Base-by-base conservation (phyloP, 2,888 invertebrate species). In the Pterobdella sp. region DNA sequence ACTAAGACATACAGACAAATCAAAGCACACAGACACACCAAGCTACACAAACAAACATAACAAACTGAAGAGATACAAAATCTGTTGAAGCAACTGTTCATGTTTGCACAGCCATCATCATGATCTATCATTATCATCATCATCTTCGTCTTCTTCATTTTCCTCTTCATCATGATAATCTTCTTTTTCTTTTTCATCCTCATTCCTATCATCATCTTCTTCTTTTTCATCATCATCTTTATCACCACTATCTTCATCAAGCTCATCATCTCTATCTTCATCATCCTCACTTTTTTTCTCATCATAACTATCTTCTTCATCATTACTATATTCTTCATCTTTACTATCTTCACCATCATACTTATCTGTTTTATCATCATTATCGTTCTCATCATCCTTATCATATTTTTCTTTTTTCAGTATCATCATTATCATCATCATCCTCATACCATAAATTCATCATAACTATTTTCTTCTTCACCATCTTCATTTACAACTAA, bases 71-170 rank as follows among this genome's bases (percentile, higher is more conserved):
- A 66, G n/a, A 32, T 34, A 66, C 34, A 34, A 42, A 67, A 34
- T 42, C 67, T 67, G 60, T 42, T 56, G 60, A 26, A 22, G 60
- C 60, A 56, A 56, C 60, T 56, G 60, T 56, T 56, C 60, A 26
- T 56, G 60, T 56, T 56, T 56, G 60, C 60, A 56, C 60, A 56
- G 60, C 60, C 60, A 56, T 56, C n/a, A n/a, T n/a, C 60, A 56
- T 56, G 60, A 56, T 26, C 26, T 26, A 56, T 56, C n/a, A 26
- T 22, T 26, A 56, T 56, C 7, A 56, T 3, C 26, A 56, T 3
- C 60, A 14, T 56, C n/a, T 18, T 56, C 60, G 3, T 56, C 67
- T n/a, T n/a, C 67, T n/a, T 35, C 42, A 22, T 37, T 34, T 36
- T 36, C 67, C 18, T 36, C 67, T 14, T 4, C 67, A 35, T 36